Evolutionary conservation across 2,888 invertebrate genomes (phyloP).

Genomic region (Cryptocephalus moraei): DNA sequence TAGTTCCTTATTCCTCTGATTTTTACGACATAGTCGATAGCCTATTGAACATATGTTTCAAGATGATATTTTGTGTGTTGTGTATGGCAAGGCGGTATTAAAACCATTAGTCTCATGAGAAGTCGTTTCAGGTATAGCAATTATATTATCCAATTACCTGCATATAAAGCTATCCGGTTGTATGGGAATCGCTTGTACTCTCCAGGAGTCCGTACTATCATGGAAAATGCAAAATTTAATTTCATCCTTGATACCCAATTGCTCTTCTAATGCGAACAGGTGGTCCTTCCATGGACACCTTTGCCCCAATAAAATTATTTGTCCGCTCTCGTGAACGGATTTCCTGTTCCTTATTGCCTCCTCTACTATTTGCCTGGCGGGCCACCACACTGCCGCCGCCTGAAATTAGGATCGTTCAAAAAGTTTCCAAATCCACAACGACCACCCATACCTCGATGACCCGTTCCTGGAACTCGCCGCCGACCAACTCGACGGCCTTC

Average conservation of each 20-base stretch:
- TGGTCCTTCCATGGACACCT: constrained; percentile 89
- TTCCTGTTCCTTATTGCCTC: constrained; percentile 59
- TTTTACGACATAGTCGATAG: too few species aligned
- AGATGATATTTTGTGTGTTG: too few species aligned
- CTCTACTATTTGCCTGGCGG: constrained; percentile 70
- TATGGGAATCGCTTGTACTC: constrained; percentile 78
- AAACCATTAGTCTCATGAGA: too few species aligned
- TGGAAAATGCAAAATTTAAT: constrained; percentile 66
- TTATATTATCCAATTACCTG: constrained; percentile 37
- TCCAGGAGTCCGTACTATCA: constrained; percentile 59
- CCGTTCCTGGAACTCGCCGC: constrained; percentile 66
- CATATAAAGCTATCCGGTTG: constrained; percentile 58
- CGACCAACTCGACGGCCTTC: constrained; percentile 68
- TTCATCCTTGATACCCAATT: constrained; percentile 49
- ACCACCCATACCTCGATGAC: constrained; percentile 34
- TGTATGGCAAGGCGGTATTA: too few species aligned
- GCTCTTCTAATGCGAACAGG: constrained; percentile 70
- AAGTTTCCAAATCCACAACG: neutral
- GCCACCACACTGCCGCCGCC: constrained; percentile 67
- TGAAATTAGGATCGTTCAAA: constrained; percentile 29
- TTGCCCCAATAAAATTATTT: constrained; percentile 65
- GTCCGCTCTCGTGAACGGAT: constrained; percentile 62
- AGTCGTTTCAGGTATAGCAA: too few species aligned
- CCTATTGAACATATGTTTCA: too few species aligned
- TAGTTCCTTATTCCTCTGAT: too few species aligned